These are phyloP conservation scores for Plebejus anna DNA, from an alignment of 2,888 invertebrate species.

Conservation along the genomic window DNA sequence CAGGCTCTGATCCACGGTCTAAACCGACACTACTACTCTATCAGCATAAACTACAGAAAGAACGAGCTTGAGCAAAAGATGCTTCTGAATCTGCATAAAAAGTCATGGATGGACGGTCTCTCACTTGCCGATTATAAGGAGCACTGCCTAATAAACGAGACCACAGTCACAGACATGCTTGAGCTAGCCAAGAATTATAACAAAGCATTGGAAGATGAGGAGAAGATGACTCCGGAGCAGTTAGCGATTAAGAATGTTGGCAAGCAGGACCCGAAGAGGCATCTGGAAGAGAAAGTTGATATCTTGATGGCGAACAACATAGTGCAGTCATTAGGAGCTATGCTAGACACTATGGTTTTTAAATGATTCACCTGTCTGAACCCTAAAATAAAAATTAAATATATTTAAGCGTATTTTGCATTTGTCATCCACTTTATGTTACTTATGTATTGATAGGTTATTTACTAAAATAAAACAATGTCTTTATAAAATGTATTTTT, in stretches of 20 bases:
- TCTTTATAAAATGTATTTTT: slow-evolving; percentile 45
- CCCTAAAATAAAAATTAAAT: slow-evolving; percentile 54
- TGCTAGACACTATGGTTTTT: slow-evolving; percentile 88
- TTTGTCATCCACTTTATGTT: slow-evolving; percentile 49
- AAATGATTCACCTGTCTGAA: slow-evolving; percentile 63
- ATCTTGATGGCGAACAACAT: slow-evolving; percentile 98
- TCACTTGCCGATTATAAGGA: slow-evolving; percentile 94
- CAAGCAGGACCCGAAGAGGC: slow-evolving; percentile 99
- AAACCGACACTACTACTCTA: slow-evolving; percentile 99
- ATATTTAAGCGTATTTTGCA: slow-evolving; percentile 37
- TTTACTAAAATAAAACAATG: slow-evolving; percentile 62
- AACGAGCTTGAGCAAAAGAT: slow-evolving; percentile 99
- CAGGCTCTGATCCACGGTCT: slow-evolving; percentile 99
- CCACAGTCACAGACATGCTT: slow-evolving; percentile 96
- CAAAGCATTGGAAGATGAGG: slow-evolving; percentile 98
- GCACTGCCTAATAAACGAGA: slow-evolving; percentile 95
- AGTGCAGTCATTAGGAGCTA: slow-evolving; percentile 97
- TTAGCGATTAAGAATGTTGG: slow-evolving; percentile 99
- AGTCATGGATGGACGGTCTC: slow-evolving; percentile 98
- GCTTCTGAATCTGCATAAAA: slow-evolving; percentile 98
- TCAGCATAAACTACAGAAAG: slow-evolving; percentile 99
- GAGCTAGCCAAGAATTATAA: slow-evolving; percentile 98
- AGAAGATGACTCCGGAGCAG: slow-evolving; percentile 99
- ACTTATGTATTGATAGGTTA: slow-evolving; percentile 60
- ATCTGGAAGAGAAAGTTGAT: slow-evolving; percentile 99